Conservation (phyloP, 2,888 invertebrate genomes). For the Automeris io region DNA sequence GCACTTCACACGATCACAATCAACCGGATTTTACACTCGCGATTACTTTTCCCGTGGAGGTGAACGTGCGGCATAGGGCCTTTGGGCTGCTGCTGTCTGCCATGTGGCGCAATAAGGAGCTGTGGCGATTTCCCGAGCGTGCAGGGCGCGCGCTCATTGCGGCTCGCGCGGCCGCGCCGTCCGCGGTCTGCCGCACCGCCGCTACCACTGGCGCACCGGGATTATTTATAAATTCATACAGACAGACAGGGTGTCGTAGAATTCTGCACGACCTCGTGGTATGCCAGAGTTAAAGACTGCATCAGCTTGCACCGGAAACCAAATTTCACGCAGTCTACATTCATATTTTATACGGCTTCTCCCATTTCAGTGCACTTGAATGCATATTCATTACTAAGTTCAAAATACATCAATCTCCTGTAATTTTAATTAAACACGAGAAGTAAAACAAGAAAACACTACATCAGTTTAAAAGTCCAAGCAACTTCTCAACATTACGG, state of each 20-base stretch:
- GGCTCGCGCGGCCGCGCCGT: constrained; percentile 75
- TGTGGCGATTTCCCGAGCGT: constrained; percentile 58
- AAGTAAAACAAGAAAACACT: too few relatives aligned
- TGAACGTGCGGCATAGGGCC: constrained; percentile 11
- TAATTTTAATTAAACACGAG: too few relatives aligned
- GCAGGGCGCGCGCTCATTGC: constrained; percentile 49
- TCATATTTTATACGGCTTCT: constrained; percentile 4
- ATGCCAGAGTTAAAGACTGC: constrained; percentile 56
- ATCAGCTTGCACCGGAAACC: constrained; percentile 59
- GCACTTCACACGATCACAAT: constrained; percentile 24
- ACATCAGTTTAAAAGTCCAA: too few relatives aligned
- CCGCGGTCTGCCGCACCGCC: constrained; percentile 70
- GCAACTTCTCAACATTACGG: too few relatives aligned
- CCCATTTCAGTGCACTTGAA: neutral
- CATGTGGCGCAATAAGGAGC: constrained; percentile 23
- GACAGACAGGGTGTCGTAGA: constrained; percentile 75
- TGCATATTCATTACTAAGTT: too few relatives aligned
- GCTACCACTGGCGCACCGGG: constrained; percentile 73
- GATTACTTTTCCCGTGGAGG: constrained; percentile 16
- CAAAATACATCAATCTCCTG: too few relatives aligned
- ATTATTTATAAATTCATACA: constrained; percentile 75
- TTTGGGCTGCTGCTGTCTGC: constrained; percentile 12
- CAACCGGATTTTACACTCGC: constrained; percentile 28
- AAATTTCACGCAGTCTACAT: constrained; percentile 19
- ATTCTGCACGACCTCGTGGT: constrained; percentile 65